A percentile compares a stretch with the other conserved stretches of the same genome.
Conservation (phyloP, 2,113 vertebrate species). For the Campylomormyrus tamandua region DNA sequence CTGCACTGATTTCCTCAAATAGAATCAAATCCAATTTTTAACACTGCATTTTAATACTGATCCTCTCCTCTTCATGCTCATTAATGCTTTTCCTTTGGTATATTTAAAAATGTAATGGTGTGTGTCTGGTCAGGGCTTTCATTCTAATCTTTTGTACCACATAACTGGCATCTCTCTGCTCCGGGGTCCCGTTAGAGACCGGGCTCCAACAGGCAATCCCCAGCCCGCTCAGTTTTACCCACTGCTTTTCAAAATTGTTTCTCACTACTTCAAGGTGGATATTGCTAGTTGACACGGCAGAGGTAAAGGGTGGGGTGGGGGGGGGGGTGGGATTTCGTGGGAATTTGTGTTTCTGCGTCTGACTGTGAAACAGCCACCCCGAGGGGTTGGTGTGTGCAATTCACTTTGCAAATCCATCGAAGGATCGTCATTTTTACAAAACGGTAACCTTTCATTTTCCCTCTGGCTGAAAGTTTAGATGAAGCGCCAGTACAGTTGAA, state of each 20-base stretch:
- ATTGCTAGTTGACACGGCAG: background rate
- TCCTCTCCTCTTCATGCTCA: background rate
- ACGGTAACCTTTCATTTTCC: background rate
- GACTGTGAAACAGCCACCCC: background rate
- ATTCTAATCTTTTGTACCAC: background rate
- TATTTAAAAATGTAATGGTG: background rate
- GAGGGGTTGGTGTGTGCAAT: background rate
- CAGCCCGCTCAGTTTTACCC: background rate
- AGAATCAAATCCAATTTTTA: background rate
- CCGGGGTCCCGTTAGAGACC: background rate
- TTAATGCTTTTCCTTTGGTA: background rate
- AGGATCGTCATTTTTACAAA: background rate
- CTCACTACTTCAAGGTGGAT: background rate
- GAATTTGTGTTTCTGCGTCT: background rate
- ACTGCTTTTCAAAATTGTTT: background rate
- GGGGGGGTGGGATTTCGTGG: background rate
- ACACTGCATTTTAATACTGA: background rate
- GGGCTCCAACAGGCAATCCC: background rate
- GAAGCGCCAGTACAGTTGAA: background rate
- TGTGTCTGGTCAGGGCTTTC: background rate
- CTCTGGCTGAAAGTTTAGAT: background rate
- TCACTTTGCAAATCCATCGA: background rate
- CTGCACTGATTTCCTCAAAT: background rate
- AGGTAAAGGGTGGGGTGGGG: background rate
- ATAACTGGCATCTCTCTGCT: background rate